These are phyloP conservation scores for Chloromyia formosa DNA, from an alignment of 2,888 invertebrate genomes.

Conservation along the genomic window DNA sequence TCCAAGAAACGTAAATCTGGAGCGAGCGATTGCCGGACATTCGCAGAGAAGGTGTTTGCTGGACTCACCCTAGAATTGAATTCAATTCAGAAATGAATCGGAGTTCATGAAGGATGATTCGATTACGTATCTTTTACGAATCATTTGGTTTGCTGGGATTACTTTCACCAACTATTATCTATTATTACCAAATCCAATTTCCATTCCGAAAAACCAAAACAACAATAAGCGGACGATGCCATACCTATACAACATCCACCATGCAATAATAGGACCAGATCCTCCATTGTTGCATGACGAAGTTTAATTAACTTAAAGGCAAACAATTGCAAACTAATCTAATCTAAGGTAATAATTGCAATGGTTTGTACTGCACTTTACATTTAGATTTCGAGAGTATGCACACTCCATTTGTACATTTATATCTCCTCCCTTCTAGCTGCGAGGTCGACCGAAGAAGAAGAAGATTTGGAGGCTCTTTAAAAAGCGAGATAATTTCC, in stretches of 20 bases:
- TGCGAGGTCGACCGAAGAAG: not conserved
- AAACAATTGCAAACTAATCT: slow-evolving; percentile 42
- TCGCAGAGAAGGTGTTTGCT: no score
- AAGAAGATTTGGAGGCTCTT: not conserved
- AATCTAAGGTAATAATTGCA: slow-evolving; percentile 37
- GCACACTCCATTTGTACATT: not conserved
- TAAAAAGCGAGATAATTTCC: not conserved
- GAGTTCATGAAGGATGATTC: no score
- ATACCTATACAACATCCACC: not conserved
- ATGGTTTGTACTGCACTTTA: slow-evolving; percentile 3
- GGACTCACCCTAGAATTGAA: no score
- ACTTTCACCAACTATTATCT: no score
- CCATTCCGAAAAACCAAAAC: no score
- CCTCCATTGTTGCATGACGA: not conserved
- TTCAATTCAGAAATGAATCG: no score
- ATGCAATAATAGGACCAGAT: not conserved
- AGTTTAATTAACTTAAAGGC: slow-evolving; percentile 38
- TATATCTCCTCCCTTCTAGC: not conserved
- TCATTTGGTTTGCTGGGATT: no score
- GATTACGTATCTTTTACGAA: no score
- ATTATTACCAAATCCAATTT: no score
- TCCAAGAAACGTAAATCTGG: no score
- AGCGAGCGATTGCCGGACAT: no score
- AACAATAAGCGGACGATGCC: no score
- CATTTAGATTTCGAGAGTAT: not conserved